Conservation (phyloP, 2,797 vertebrate species). For the Petrocephalus schoutedeni region DNA sequence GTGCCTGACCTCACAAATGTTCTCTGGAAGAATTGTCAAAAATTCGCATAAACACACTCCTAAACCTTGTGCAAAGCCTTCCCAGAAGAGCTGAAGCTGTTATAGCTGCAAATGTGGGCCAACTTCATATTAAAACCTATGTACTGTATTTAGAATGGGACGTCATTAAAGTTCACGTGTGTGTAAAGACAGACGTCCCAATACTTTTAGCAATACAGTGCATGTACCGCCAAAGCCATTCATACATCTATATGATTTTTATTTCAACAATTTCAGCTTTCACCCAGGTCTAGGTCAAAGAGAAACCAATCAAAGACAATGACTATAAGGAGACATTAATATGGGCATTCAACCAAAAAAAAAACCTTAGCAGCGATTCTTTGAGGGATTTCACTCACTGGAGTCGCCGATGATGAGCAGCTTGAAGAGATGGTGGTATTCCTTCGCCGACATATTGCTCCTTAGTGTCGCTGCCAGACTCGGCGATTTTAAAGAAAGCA, state of each 20-base stretch:
- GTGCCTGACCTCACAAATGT: too few species aligned
- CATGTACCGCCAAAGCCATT: background rate
- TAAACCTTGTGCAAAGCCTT: too few species aligned
- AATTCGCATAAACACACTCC: too few species aligned
- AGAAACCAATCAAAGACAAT: background rate
- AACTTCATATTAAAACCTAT: too few species aligned
- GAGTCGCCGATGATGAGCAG: constrained; percentile 81
- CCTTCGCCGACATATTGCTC: constrained; percentile 66
- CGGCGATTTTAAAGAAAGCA: constrained; percentile 27
- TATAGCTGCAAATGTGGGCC: too few species aligned
- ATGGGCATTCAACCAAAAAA: background rate
- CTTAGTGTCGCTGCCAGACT: background rate
- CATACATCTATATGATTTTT: background rate
- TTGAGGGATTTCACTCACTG: constrained; percentile 58
- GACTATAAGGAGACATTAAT: background rate
- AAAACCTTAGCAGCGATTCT: background rate
- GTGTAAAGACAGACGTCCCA: too few species aligned
- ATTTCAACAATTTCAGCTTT: background rate
- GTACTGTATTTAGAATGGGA: too few species aligned
- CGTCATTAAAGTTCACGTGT: too few species aligned
- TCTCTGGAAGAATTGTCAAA: too few species aligned
- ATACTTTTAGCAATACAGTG: too few species aligned
- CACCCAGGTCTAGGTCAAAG: background rate
- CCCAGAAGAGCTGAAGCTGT: too few species aligned
- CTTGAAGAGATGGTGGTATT: constrained; percentile 78